A percentile compares a stretch with the other conserved stretches of the same genome.
Conservation (phyloP, 2,888 invertebrate species). For the Ceramica pisi region DNA sequence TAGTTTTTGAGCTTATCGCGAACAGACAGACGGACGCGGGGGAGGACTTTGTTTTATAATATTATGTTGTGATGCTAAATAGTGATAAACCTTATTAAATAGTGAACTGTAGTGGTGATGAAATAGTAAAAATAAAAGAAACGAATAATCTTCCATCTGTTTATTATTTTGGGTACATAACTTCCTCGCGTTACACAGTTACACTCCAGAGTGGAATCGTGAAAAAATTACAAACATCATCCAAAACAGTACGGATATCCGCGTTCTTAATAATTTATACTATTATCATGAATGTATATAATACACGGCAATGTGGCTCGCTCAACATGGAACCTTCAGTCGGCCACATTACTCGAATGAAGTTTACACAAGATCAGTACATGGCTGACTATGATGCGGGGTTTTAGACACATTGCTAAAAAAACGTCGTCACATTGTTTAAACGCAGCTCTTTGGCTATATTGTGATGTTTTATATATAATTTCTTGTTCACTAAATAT, state of each 20-base stretch:
- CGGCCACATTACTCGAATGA: conserved; percentile 52
- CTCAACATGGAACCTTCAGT: conserved; percentile 28
- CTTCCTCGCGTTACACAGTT: conserved; percentile 77
- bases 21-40: no score
- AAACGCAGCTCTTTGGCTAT: conserved; percentile 35
- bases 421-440: not conserved
- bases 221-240: conserved; percentile 84
- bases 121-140: conserved; percentile 37
- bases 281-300: conserved; percentile 61
- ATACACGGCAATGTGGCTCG: conserved; percentile 62
- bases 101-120: not conserved
- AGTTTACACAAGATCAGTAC: conserved; percentile 60
- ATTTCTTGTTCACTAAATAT: conserved; percentile 13
- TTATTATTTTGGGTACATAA: conserved; percentile 83
- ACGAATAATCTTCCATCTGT: conserved; percentile 74
- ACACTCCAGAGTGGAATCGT: conserved; percentile 75
- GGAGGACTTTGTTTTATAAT: no score
- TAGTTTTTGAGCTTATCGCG: no score
- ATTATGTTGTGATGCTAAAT: no score
- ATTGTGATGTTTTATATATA: conserved; percentile 44
- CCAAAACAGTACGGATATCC: conserved; percentile 67
- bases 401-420: conserved; percentile 29
- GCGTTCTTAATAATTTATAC: conserved; percentile 68
- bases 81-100: not conserved
- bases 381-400: conserved; percentile 22